Base-by-base conservation (phyloP, 1,140 invertebrate genomes). In the Aphis gossypii region DNA sequence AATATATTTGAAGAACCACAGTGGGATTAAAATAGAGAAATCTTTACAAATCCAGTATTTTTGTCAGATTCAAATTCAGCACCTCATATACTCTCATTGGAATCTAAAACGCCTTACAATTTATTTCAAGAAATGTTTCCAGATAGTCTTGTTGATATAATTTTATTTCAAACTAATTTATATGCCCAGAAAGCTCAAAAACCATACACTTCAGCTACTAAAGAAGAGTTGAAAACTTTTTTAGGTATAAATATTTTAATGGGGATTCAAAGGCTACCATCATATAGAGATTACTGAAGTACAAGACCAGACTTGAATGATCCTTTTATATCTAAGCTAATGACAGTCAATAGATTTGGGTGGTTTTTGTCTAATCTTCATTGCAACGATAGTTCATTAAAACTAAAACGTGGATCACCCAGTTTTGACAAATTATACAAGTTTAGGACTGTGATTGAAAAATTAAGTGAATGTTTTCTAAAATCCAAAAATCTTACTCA, bases 141-240 rank as follows among this genome's bases (percentile, higher is more conserved):
- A 44, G 83, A 84, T 84, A 41, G 38, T 25, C 83, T 84, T 41
- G 38, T 84, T 84, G 83, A 84, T 9, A 25, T 44, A 23, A 84
- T 84, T 44, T 84, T 84, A 84, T 84, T 84, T 44, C 38, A 84
- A 25, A 84, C 38, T 23, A 84, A 84, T 83, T 44, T 84, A 44
- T 84, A 84, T 84, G 83, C 83, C n/a, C 82, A 83, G 35, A 35
- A 83, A 83, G 35, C 35, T 41, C 82, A 83, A 41, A 83, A 83
- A 38, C 82, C 82, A 83, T 83, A 83, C 46, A 48, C 46, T 14
- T 11, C 46, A 48, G 46, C 46, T 48, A 48, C 46, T 48, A 48
- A 48, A 48, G 9, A 48, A 48, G 46, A 48, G 46, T 48, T 48
- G 46, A 48, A 48, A 48, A 48, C 46, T 48, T 48, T 48, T 48